phyloP scores from a whole-genome alignment of 1,140 invertebrate genomes.

The Galleria mellonella region DNA sequence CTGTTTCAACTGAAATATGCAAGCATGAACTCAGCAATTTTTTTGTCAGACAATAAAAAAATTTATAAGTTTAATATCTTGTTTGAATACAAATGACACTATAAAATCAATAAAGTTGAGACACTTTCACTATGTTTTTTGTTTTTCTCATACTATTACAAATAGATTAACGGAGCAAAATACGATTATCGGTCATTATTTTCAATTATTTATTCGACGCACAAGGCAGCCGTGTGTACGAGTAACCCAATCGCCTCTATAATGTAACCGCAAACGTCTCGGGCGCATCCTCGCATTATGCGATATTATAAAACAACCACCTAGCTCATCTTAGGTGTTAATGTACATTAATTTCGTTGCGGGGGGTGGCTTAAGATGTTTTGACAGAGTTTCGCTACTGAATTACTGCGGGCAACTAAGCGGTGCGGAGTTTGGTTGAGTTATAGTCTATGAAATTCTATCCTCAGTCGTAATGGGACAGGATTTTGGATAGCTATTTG shows the following conservation, averaged over 20 bases:
- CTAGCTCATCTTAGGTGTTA: constrained; percentile 56
- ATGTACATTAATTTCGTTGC: constrained; percentile 57
- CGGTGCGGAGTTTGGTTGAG: not conserved
- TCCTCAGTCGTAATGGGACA: no score
- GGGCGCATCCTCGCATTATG: constrained; percentile 19
- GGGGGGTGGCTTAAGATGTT: constrained; percentile 43
- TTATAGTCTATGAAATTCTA: not conserved
- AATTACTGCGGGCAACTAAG: not conserved
- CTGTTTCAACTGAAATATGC: no score
- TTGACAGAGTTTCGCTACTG: constrained; percentile 27
- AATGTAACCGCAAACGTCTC: constrained; percentile 37
- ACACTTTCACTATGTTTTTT: no score
- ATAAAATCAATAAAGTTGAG: no score
- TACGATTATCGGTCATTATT: no score
- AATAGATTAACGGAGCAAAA: no score
- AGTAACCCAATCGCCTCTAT: constrained; percentile 28
- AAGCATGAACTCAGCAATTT: no score
- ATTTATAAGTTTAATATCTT: no score
- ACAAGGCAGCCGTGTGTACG: not conserved
- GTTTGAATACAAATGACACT: no score
- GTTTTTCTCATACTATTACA: no score
- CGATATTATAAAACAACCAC: constrained; percentile 49
- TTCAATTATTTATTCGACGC: not conserved
- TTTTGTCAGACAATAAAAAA: no score
- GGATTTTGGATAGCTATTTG: no score